Percentiles rank a stretch among this genome's conserved stretches.
Evolutionary conservation across 1,140 invertebrate species (phyloP).

Genomic region (Diploscapter pachys): DNA sequence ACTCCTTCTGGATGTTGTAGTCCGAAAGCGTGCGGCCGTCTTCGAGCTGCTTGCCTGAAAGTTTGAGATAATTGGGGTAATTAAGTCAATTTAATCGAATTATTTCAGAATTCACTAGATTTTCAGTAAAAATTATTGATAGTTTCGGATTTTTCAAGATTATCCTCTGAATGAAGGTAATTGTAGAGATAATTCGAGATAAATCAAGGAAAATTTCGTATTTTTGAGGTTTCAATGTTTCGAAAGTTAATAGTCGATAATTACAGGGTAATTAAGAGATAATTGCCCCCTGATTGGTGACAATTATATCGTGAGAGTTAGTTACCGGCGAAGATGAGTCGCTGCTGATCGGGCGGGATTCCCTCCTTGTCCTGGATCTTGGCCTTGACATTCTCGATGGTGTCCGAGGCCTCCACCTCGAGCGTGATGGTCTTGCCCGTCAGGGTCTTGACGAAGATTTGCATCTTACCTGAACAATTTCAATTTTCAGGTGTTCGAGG

Average conservation of each 20-base stretch:
- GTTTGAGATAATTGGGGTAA: conserved; percentile 67
- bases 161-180: conserved; percentile 7
- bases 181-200: conserved; percentile 22
- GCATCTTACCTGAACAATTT: conserved; percentile 52
- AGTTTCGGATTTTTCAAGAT: too few species aligned
- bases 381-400: conserved; percentile 65
- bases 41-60: conserved; percentile 70
- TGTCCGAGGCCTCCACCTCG: conserved; percentile 64
- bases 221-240: too few species aligned
- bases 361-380: conserved; percentile 66
- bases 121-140: too few species aligned
- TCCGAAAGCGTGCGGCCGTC: conserved; percentile 72
- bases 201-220: conserved; percentile 1
- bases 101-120: too few species aligned
- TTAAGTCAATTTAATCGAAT: too few species aligned
- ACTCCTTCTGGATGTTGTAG: conserved; percentile 69
- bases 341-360: conserved; percentile 63
- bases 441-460: conserved; percentile 65
- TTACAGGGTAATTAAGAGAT: too few species aligned
- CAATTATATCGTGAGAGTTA: neutral
- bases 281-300: too few species aligned
- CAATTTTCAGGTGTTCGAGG: neutral
- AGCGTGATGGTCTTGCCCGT: conserved; percentile 63
- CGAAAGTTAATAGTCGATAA: too few species aligned
- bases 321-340: conserved; percentile 65